Conservation (phyloP, 2,888 invertebrate species). For the Helleia helle region DNA sequence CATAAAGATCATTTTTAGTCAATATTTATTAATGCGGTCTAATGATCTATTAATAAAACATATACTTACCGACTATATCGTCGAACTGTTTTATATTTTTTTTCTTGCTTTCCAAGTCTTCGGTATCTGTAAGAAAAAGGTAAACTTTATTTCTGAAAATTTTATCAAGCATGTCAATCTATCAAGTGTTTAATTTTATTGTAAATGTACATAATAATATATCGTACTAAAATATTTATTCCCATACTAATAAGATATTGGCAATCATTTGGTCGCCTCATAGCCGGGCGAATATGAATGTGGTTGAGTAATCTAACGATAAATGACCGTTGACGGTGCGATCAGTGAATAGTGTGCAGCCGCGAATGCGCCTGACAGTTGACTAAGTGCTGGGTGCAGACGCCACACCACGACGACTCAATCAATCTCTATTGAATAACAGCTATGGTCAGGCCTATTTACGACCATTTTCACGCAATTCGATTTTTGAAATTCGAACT, state of each 20-base stretch:
- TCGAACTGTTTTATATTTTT: conserved; percentile 29
- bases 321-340: conserved; percentile 33
- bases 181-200: no score
- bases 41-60: no score
- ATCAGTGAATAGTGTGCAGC: conserved; percentile 41
- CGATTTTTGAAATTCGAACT: no score
- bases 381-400: conserved; percentile 55
- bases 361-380: conserved; percentile 47
- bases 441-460: conserved; percentile 15
- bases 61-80: conserved; percentile 33
- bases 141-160: no score
- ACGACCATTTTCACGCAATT: conserved; percentile 10
- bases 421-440: conserved; percentile 38
- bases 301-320: conserved; percentile 42
- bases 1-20: no score
- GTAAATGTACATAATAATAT: no score
- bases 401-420: conserved; percentile 36
- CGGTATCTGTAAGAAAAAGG: neutral
- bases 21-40: no score
- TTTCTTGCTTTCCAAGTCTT: conserved; percentile 18
- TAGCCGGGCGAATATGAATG: conserved; percentile 16
- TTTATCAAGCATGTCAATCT: no score
- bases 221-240: no score
- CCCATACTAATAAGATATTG: no score
- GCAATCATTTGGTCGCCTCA: no score